Percentiles rank a stretch among this genome's conserved stretches.
Evolutionary conservation across 2,888 invertebrate genomes (phyloP).

Genomic region (Dorcus hopei): DNA sequence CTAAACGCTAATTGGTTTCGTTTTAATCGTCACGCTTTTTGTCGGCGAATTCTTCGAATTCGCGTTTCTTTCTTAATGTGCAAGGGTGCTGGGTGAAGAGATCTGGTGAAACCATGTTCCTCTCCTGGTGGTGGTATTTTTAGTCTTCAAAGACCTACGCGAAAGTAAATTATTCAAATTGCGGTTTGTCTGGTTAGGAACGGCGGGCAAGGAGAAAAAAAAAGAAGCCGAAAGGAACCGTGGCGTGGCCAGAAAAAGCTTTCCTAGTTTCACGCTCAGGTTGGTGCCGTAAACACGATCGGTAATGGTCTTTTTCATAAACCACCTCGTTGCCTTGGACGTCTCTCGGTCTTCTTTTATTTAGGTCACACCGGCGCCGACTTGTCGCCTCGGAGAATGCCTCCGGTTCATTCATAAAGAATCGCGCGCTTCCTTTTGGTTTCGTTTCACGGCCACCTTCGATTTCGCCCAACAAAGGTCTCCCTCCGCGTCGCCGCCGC

Average conservation of each 20-base stretch:
- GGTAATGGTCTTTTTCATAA: conserved; percentile 32
- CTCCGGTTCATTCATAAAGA: conserved; percentile 22
- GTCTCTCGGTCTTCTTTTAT: conserved; percentile 22
- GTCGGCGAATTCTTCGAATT: no score
- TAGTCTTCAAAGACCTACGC: no score
- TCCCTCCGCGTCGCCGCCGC: not conserved
- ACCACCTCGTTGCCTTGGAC: conserved; percentile 28
- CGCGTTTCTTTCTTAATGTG: no score
- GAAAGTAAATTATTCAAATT: no score
- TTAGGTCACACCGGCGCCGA: conserved; percentile 26
- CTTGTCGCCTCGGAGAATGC: conserved; percentile 22
- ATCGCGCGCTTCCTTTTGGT: conserved; percentile 13
- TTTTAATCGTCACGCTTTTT: no score
- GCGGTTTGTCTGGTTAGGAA: no score
- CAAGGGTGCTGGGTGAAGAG: no score
- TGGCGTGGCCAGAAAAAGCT: not conserved
- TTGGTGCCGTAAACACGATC: conserved; percentile 26
- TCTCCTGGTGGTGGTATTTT: no score
- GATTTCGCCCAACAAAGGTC: not conserved
- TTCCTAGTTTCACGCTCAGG: conserved; percentile 31
- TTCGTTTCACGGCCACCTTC: conserved; percentile 9
- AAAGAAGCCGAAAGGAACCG: no score
- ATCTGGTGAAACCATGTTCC: no score
- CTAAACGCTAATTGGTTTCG: no score
- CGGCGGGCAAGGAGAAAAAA: no score